Conservation (phyloP, 2,797 vertebrate genomes). For the Botia kubotai region DNA sequence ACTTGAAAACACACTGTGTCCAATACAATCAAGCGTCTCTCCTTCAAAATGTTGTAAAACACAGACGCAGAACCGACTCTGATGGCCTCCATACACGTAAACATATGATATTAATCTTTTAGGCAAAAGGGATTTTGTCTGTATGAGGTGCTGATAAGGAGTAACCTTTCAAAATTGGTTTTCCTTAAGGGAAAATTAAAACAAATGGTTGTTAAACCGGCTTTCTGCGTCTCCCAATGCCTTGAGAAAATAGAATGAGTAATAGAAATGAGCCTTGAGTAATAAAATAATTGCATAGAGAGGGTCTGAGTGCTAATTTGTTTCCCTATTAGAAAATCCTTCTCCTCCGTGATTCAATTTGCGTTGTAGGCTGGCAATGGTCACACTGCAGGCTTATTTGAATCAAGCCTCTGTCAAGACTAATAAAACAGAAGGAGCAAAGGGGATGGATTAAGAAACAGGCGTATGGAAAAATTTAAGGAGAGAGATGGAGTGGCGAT, state of each 20-base stretch:
- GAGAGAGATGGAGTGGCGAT: conserved; percentile 49
- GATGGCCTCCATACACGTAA: conserved; percentile 67
- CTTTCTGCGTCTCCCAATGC: conserved; percentile 58
- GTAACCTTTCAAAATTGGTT: conserved; percentile 78
- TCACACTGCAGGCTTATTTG: conserved; percentile 71
- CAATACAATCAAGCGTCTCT: conserved; percentile 26
- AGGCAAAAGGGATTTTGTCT: conserved; percentile 69
- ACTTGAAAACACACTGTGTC: conserved; percentile 64
- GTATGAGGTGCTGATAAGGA: conserved; percentile 72
- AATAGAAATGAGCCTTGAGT: conserved; percentile 46
- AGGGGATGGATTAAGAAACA: conserved; percentile 59
- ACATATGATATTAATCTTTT: conserved; percentile 76
- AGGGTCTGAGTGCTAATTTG: conserved; percentile 70
- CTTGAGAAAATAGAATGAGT: conserved; percentile 56
- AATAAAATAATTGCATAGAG: conserved; percentile 65
- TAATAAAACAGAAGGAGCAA: conserved; percentile 61
- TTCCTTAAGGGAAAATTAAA: conserved; percentile 73
- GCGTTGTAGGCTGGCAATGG: conserved; percentile 60
- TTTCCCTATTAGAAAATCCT: conserved; percentile 71
- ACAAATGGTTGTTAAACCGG: conserved; percentile 72
- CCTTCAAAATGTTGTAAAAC: conserved; percentile 28
- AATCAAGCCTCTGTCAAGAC: conserved; percentile 73
- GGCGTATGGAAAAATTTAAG: conserved; percentile 59
- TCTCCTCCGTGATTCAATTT: conserved; percentile 68
- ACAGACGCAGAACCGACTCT: conserved; percentile 59